Conservation (phyloP, 1,140 invertebrate species). For the Fragariocoptes setiger region DNA sequence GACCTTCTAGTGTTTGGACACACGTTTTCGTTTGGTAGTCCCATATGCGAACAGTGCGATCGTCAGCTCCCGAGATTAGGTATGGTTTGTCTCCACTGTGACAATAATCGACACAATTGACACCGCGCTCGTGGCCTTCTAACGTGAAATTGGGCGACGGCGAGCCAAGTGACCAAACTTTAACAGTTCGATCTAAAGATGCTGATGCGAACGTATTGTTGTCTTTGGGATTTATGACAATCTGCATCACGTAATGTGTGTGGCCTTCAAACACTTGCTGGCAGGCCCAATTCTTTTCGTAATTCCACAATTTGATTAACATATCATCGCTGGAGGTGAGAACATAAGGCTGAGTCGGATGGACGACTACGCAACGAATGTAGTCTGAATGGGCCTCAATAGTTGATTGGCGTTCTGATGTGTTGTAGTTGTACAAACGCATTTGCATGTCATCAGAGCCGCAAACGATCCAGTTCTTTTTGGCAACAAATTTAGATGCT, state of each 20-base stretch:
- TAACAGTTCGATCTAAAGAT: constrained; percentile 81
- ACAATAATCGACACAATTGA: constrained; percentile 97
- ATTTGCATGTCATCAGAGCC: constrained; percentile 52
- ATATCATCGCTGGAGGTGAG: constrained; percentile 94
- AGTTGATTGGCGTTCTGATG: constrained; percentile 65
- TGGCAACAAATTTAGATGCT: constrained; percentile 69
- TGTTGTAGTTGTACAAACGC: constrained; percentile 94
- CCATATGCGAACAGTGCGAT: constrained; percentile 85
- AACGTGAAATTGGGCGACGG: constrained; percentile 88
- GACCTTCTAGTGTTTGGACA: constrained; percentile 87
- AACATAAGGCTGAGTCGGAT: constrained; percentile 86
- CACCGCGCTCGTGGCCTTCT: constrained; percentile 92
- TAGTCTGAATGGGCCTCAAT: constrained; percentile 98
- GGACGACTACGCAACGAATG: constrained; percentile 73
- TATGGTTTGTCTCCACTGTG: constrained; percentile 99
- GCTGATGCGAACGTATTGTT: constrained; percentile 99
- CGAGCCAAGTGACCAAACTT: constrained; percentile 91
- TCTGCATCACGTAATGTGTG: constrained; percentile 98
- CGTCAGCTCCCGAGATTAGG: constrained; percentile 91
- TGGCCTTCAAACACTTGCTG: constrained; percentile 94
- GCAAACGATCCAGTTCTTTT: constrained; percentile 94
- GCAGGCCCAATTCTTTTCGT: constrained; percentile 88
- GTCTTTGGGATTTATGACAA: constrained; percentile 97
- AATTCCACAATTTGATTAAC: constrained; percentile 98
- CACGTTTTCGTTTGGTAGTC: constrained; percentile 97